Evolutionary conservation across 2,113 vertebrate species (phyloP).

Genomic region (Delphinus delphis): DNA sequence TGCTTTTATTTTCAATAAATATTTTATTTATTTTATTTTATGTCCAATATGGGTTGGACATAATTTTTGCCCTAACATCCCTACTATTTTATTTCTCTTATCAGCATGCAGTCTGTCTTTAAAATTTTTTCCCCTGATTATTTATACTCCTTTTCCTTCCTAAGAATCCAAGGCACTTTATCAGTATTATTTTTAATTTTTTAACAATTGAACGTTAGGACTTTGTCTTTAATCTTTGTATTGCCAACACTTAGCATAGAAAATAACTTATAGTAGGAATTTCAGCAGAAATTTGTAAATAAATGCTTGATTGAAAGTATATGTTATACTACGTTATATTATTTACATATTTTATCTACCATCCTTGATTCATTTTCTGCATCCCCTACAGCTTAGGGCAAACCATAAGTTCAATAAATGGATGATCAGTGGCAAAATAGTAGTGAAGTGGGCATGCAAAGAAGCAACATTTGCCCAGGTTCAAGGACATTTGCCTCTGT

Average conservation of each 20-base stretch:
- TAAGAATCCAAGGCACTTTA: neutral
- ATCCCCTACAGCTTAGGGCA: neutral
- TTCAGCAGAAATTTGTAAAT: neutral
- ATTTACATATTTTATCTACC: neutral
- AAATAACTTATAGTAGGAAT: slow-evolving; percentile 3
- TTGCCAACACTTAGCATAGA: neutral
- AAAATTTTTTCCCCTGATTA: neutral
- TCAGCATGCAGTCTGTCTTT: neutral
- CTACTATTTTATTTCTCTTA: neutral
- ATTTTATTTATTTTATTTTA: neutral
- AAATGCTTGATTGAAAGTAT: neutral
- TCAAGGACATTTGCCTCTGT: neutral
- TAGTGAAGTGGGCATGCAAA: neutral
- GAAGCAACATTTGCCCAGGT: neutral
- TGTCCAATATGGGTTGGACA: neutral
- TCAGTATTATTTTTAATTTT: neutral
- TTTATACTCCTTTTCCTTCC: neutral
- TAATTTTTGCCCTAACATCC: neutral
- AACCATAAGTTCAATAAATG: neutral
- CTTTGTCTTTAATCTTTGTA: neutral
- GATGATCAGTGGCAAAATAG: neutral
- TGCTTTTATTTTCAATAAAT: slow-evolving; percentile 23
- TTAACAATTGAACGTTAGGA: neutral
- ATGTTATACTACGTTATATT: neutral
- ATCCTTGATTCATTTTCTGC: neutral